Conservation (phyloP, 2,888 invertebrate species). For the Deilephila porcellus region DNA sequence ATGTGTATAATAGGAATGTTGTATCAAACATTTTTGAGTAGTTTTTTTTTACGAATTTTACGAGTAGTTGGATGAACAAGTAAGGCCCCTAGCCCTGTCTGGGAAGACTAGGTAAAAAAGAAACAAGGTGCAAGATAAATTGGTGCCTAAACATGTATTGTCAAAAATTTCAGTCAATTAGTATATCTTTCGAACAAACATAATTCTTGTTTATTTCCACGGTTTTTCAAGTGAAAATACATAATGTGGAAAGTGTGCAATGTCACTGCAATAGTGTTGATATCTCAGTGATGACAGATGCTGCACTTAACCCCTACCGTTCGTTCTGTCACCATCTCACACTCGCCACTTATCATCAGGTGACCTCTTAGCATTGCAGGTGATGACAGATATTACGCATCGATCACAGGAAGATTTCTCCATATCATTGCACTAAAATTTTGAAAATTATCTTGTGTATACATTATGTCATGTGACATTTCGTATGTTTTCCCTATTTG, state of each 20-base stretch:
- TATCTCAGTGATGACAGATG: slow-evolving; percentile 14
- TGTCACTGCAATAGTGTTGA: neutral
- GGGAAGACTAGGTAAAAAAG: no score
- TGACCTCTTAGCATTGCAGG: neutral
- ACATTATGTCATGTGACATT: no score
- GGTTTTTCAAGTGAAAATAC: neutral
- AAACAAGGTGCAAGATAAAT: no score
- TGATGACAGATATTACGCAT: neutral
- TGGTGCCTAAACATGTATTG: no score
- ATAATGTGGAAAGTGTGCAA: neutral
- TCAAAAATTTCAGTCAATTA: neutral
- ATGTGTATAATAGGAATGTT: no score
- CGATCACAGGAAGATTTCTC: neutral
- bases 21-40: no score
- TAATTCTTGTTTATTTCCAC: neutral
- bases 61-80: no score
- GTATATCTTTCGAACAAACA: neutral
- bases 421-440: no score
- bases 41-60: no score
- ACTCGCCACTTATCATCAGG: neutral
- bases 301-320: neutral
- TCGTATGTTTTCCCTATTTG: no score
- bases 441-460: no score
- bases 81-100: no score
- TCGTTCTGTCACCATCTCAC: neutral